These are phyloP conservation scores for Crocidura indochinensis DNA, from an alignment of 2,797 vertebrate species.

Conservation along the genomic window DNA sequence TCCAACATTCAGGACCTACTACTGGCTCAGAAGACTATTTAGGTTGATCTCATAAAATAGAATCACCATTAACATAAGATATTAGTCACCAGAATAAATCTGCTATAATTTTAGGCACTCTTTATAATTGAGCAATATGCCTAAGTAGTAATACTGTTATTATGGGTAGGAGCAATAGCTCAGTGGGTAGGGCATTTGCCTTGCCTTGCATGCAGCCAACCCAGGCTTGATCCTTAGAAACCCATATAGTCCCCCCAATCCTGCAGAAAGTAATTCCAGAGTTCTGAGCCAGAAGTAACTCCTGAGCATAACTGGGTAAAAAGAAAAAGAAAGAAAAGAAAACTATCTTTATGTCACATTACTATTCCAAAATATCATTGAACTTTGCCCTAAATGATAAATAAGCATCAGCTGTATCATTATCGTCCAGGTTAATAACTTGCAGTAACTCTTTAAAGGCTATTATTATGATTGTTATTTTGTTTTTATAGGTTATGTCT, in stretches of 20 bases:
- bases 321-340: too few species aligned
- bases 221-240: too few species aligned
- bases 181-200: too few species aligned
- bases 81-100: background rate
- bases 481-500: too few species aligned
- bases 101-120: background rate
- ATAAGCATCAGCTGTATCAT: background rate
- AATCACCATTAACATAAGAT: background rate
- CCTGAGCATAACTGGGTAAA: too few species aligned
- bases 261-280: too few species aligned
- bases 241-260: too few species aligned
- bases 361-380: background rate
- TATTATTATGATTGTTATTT: too few species aligned
- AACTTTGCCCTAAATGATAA: background rate
- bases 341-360: background rate
- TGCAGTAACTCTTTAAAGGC: background rate
- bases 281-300: too few species aligned
- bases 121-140: background rate
- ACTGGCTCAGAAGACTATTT: background rate
- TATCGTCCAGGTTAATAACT: background rate
- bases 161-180: background rate
- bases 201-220: too few species aligned
- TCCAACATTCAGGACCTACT: background rate
- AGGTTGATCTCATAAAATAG: background rate
- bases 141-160: background rate